Evolutionary conservation across 2,797 vertebrate species (phyloP).

Genomic region (Delichon dasypus): DNA sequence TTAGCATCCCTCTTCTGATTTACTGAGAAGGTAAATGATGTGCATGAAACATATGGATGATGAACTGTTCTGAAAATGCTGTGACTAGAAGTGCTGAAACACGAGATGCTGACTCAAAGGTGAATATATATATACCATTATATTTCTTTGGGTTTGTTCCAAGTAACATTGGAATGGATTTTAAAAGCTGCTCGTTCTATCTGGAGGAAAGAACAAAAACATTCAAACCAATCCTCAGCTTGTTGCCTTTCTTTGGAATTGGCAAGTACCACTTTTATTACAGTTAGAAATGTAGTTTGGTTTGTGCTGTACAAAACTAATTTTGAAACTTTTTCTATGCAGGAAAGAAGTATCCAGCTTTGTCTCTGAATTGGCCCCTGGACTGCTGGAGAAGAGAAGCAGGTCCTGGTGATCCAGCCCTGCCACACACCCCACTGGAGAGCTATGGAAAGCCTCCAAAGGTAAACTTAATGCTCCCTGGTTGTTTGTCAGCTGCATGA

Average conservation of each 20-base stretch:
- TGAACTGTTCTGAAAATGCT: conserved; percentile 44
- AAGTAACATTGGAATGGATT: conserved; percentile 16
- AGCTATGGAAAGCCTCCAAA: neutral
- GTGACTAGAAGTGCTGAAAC: conserved; percentile 62
- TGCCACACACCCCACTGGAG: neutral
- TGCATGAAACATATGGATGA: conserved; percentile 34
- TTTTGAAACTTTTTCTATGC: neutral
- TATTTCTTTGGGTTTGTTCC: conserved; percentile 43
- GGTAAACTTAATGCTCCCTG: neutral
- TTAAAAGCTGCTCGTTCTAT: neutral
- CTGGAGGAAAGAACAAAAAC: neutral
- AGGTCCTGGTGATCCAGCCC: neutral
- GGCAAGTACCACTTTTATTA: neutral
- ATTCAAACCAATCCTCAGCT: neutral
- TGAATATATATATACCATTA: conserved; percentile 59
- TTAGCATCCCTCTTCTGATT: conserved; percentile 34
- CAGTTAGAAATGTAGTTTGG: neutral
- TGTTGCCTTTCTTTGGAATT: neutral
- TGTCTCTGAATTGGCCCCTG: neutral
- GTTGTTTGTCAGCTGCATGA: neutral
- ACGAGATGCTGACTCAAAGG: conserved; percentile 68
- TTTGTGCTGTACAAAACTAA: neutral
- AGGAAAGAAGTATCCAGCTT: neutral
- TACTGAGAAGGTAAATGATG: conserved; percentile 30
- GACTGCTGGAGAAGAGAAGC: neutral